phyloP scores from a whole-genome alignment of 2,888 invertebrate species.

The Dynastes hyllus region DNA sequence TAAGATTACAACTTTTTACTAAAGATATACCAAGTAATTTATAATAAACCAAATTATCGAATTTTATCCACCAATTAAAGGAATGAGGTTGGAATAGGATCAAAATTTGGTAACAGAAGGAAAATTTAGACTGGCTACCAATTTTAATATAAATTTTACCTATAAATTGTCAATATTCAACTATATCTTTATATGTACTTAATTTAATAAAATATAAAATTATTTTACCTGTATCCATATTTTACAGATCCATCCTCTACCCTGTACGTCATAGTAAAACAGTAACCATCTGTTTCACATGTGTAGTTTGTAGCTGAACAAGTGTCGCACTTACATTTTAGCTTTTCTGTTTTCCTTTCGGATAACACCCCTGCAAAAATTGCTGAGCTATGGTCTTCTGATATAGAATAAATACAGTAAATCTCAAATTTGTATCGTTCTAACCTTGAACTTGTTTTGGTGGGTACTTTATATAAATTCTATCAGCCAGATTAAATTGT shows the following conservation, averaged over 20 bases:
- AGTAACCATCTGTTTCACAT: constrained; percentile 92
- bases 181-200: constrained; percentile 30
- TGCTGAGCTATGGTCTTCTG: constrained; percentile 8
- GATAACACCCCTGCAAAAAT: constrained; percentile 72
- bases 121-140: constrained; percentile 64
- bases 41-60: constrained; percentile 32
- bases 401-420: not conserved
- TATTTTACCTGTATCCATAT: constrained; percentile 85
- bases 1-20: constrained; percentile 8
- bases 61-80: constrained; percentile 57
- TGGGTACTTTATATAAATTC: constrained; percentile 43
- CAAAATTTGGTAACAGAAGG: constrained; percentile 53
- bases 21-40: constrained; percentile 40
- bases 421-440: constrained; percentile 34
- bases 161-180: constrained; percentile 21
- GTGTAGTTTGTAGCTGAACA: constrained; percentile 84
- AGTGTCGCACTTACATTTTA: constrained; percentile 90
- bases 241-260: constrained; percentile 75
- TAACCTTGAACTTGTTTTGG: constrained; percentile 54
- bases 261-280: constrained; percentile 85
- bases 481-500: constrained; percentile 33
- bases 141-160: constrained; percentile 39
- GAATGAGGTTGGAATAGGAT: constrained; percentile 41
- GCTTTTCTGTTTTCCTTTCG: constrained; percentile 60
- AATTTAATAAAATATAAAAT: constrained; percentile 4